Conservation (phyloP, 2,113 vertebrate species). For the Desmodus rotundus region DNA sequence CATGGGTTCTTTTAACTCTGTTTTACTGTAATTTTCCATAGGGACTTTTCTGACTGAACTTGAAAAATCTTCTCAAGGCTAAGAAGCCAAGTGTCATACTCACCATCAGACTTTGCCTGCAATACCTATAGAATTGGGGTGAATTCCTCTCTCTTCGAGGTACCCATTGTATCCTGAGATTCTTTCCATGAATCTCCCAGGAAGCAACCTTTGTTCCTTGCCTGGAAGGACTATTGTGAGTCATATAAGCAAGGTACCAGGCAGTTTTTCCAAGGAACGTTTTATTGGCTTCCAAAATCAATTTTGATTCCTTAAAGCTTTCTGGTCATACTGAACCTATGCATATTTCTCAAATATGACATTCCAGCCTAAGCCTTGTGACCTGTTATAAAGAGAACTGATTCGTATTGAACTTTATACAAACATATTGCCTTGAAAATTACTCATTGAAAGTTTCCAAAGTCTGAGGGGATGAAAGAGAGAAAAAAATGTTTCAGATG, state of each 20-base stretch:
- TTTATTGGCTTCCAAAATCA: neutral
- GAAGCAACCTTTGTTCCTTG: neutral
- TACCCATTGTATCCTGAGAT: neutral
- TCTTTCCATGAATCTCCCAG: neutral
- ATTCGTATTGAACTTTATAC: neutral
- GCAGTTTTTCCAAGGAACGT: neutral
- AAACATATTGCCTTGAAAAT: neutral
- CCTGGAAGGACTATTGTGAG: neutral
- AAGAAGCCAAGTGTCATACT: neutral
- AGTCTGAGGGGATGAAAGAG: neutral
- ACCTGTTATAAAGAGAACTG: neutral
- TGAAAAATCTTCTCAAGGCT: neutral
- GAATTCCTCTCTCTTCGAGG: neutral
- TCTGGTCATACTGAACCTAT: neutral
- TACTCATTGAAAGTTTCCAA: neutral
- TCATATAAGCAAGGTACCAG: neutral
- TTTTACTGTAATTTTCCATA: neutral
- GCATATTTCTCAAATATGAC: neutral
- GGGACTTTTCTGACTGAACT: neutral
- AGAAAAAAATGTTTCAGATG: neutral
- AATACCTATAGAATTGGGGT: neutral
- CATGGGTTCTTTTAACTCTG: neutral
- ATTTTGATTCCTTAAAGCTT: neutral
- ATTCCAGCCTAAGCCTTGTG: neutral
- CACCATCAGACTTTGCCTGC: neutral